Percentiles rank a stretch among this genome's conserved stretches.
phyloP scores from a whole-genome alignment of 2,113 vertebrate species.

The Meles meles region DNA sequence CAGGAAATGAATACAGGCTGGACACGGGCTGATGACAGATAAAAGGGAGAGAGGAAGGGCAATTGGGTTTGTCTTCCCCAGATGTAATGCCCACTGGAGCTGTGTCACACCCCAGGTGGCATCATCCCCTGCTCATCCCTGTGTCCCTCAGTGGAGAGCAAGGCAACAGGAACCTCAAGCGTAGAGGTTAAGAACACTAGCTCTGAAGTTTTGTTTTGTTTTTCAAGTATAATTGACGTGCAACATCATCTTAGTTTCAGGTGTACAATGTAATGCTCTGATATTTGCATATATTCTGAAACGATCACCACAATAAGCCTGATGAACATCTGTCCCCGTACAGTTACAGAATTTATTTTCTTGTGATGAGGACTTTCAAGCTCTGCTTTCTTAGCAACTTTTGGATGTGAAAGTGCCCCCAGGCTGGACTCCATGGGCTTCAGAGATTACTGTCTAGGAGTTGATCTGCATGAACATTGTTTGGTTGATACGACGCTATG shows the following conservation, averaged over 20 bases:
- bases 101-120: not conserved
- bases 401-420: not conserved
- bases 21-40: not conserved
- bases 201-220: not conserved
- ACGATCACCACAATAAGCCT: not conserved
- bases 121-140: not conserved
- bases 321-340: not conserved
- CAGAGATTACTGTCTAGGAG: not conserved
- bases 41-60: not conserved
- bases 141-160: not conserved
- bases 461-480: not conserved
- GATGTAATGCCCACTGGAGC: too few relatives aligned
- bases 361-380: not conserved
- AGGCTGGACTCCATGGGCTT: not conserved
- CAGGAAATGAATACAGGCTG: not conserved
- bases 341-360: not conserved
- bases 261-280: fast-evolving
- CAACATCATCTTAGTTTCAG: not conserved
- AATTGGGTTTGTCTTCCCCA: not conserved
- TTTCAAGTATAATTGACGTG: not conserved
- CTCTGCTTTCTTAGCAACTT: not conserved
- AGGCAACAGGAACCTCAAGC: too few relatives aligned
- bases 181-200: not conserved
- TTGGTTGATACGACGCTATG: too few relatives aligned
- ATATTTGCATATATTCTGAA: not conserved